phyloP scores from a whole-genome alignment of 2,888 invertebrate genomes.

The Elysia crispata region DNA sequence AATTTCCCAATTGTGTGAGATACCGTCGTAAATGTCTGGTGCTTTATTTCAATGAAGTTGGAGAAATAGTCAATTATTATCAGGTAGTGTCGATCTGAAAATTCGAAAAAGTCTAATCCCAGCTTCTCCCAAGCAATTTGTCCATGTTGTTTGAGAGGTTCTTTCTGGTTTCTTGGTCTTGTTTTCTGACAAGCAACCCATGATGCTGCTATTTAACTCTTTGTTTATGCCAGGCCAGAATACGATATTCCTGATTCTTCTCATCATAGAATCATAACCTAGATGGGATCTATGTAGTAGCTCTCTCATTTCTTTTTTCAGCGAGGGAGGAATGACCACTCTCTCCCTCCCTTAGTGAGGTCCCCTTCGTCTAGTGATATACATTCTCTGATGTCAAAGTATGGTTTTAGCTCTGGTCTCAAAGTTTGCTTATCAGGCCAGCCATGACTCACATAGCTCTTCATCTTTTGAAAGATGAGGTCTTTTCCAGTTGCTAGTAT shows the following conservation, averaged over 20 bases:
- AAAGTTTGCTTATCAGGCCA: conserved; percentile 35
- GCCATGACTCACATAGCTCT: conserved; percentile 24
- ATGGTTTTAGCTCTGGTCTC: conserved; percentile 23
- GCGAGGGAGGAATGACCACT: conserved; percentile 37
- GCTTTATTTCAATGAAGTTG: conserved; percentile 54
- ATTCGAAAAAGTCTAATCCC: conserved; percentile 56
- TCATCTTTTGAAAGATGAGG: background rate
- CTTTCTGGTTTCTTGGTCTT: conserved; percentile 22
- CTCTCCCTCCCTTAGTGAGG: conserved; percentile 43
- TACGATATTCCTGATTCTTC: conserved; percentile 34
- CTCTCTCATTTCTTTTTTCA: conserved; percentile 41
- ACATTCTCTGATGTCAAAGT: conserved; percentile 41
- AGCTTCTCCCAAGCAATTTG: conserved; percentile 56
- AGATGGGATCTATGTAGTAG: conserved; percentile 49
- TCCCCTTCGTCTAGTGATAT: conserved; percentile 34
- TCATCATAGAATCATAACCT: conserved; percentile 47
- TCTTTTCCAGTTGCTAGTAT: conserved; percentile 17
- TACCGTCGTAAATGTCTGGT: conserved; percentile 40
- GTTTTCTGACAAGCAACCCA: conserved; percentile 3
- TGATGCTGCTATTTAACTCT: conserved; percentile 7
- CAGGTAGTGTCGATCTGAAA: conserved; percentile 48
- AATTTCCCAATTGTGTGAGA: conserved; percentile 50
- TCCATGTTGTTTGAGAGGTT: conserved; percentile 49
- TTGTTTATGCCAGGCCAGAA: conserved; percentile 43
- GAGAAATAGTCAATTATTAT: conserved; percentile 55